Evolutionary conservation across 2,888 invertebrate genomes (phyloP).

Genomic region (Calliopum simillimum): DNA sequence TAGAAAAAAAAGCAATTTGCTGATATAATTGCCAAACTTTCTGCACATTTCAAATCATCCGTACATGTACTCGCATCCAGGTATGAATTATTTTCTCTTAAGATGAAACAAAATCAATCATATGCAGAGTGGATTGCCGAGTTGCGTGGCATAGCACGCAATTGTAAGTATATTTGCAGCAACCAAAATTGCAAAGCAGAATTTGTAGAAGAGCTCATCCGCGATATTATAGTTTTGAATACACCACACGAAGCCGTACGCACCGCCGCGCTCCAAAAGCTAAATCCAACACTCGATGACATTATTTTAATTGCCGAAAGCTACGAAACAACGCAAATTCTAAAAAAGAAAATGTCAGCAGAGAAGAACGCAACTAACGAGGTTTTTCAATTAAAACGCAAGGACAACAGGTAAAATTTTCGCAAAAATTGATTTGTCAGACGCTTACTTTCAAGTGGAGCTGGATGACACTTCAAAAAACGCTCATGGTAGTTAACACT

Average conservation of each 20-base stretch:
- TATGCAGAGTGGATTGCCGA: constrained; percentile 45
- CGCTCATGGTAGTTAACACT: no score
- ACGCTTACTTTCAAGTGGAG: no score
- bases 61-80: no score
- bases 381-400: no score
- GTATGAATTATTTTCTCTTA: constrained; percentile 41
- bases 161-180: constrained; percentile 40
- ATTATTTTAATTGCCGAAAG: constrained; percentile 42
- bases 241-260: constrained; percentile 44
- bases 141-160: constrained; percentile 43
- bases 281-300: constrained; percentile 38
- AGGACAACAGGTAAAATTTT: no score
- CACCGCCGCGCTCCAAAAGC: constrained; percentile 42
- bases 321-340: constrained; percentile 43
- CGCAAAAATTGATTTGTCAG: no score
- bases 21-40: no score
- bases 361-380: no score
- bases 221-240: constrained; percentile 40
- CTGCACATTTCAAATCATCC: no score
- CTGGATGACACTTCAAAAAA: no score
- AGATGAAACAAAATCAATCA: constrained; percentile 41
- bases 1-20: no score
- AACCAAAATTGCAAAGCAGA: constrained; percentile 35
- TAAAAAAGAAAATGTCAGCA: no score
- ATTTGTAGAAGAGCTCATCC: constrained; percentile 44